Evolutionary conservation across 2,113 vertebrate species (phyloP).

Genomic region (Ariopsis seemanni): DNA sequence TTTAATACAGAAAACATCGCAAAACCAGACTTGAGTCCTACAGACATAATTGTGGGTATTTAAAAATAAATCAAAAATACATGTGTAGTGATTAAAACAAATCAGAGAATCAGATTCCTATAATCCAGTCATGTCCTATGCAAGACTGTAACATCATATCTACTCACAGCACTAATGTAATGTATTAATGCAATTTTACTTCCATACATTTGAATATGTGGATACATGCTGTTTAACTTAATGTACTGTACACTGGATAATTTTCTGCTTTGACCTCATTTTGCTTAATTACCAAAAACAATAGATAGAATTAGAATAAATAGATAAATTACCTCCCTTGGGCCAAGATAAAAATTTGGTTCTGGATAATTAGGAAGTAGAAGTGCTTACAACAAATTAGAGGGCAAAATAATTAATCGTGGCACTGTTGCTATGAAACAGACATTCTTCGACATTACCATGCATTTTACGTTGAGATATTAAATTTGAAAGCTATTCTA

Average conservation of each 20-base stretch:
- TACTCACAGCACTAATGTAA: background rate
- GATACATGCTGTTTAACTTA: background rate
- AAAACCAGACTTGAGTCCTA: background rate
- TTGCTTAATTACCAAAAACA: slow-evolving; percentile 1
- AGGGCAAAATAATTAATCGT: background rate
- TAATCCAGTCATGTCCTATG: background rate
- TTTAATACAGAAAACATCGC: background rate
- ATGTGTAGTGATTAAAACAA: background rate
- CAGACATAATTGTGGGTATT: background rate
- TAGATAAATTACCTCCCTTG: slow-evolving; percentile 10
- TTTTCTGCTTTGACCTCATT: slow-evolving; percentile 17
- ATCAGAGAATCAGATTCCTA: background rate
- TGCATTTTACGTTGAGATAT: background rate
- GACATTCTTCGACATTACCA: background rate
- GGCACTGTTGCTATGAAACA: slow-evolving; percentile 21
- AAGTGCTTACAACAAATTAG: background rate
- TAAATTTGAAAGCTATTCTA: background rate
- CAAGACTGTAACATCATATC: background rate
- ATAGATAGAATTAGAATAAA: background rate
- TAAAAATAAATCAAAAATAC: background rate
- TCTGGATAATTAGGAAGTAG: slow-evolving; percentile 10
- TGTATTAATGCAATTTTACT: background rate
- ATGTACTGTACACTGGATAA: background rate
- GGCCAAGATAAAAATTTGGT: background rate
- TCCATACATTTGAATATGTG: background rate